Evolutionary conservation across 1,140 invertebrate species (phyloP).

Genomic region (Dendrolimus kikuchii): DNA sequence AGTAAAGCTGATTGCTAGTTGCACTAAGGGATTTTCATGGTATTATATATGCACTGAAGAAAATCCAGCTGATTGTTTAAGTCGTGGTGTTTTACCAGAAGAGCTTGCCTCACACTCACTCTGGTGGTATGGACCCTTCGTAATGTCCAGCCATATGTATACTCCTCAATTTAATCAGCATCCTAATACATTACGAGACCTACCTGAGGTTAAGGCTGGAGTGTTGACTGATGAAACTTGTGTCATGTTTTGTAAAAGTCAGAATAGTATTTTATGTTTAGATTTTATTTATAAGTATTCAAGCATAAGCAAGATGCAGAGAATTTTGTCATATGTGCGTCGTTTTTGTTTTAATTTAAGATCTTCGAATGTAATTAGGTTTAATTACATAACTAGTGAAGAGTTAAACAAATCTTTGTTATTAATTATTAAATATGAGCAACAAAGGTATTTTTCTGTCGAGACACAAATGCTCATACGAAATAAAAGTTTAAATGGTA

Average conservation of each 20-base stretch:
- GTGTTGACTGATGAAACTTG: not conserved
- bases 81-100: not conserved
- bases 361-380: not conserved
- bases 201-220: not conserved
- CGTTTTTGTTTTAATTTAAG: not conserved
- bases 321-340: constrained; percentile 1
- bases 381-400: constrained; percentile 1
- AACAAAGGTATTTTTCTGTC: constrained; percentile 1
- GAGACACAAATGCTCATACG: not conserved
- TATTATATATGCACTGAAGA: too few relatives aligned
- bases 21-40: too few relatives aligned
- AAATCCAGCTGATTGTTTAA: not conserved
- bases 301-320: constrained; percentile 2
- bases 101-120: not conserved
- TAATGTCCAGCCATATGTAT: not conserved
- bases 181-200: not conserved
- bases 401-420: constrained; percentile 2
- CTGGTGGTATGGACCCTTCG: not conserved
- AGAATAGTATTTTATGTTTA: not conserved
- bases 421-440: constrained; percentile 6
- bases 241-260: constrained; percentile 3
- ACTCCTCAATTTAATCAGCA: not conserved
- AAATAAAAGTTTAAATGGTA: too few relatives aligned
- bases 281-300: constrained; percentile 2
- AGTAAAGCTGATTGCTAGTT: too few relatives aligned